Evolutionary conservation across 2,113 vertebrate species (phyloP).

Genomic region (Seriola aureovittata): DNA sequence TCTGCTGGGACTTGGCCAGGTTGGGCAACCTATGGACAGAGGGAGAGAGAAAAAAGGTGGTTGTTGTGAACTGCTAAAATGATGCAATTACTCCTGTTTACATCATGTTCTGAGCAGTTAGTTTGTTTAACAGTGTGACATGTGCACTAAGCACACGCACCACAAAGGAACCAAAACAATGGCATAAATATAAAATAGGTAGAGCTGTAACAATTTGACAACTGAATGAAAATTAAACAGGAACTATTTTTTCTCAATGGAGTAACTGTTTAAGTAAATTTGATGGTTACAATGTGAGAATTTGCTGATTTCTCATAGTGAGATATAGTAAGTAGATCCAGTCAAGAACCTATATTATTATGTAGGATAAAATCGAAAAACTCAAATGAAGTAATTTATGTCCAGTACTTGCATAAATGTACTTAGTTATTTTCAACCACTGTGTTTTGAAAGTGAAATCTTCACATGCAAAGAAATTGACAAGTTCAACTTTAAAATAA

Average conservation of each 20-base stretch:
- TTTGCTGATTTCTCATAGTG: background rate
- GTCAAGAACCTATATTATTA: no score
- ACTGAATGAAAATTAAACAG: background rate
- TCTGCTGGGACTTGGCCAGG: slow-evolving; percentile 23
- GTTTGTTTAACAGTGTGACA: background rate
- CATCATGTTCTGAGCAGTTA: slow-evolving; percentile 2
- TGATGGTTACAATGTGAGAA: background rate
- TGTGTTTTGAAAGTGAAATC: background rate
- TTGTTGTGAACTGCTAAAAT: slow-evolving; percentile 39
- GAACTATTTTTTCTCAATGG: background rate
- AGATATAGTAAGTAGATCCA: no score
- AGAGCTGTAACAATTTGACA: background rate
- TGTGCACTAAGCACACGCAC: background rate
- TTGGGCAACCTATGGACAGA: slow-evolving; percentile 31
- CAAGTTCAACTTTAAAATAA: background rate
- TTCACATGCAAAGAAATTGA: background rate
- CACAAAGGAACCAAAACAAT: background rate
- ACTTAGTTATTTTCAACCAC: no score
- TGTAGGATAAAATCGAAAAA: no score
- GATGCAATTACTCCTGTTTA: slow-evolving; percentile 54
- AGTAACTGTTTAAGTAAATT: background rate
- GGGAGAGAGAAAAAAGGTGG: slow-evolving; percentile 1
- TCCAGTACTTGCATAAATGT: no score
- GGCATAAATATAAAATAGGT: background rate
- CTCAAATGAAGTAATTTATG: no score